Conservation (phyloP, 2,797 vertebrate species). For the Cuniculus paca region DNA sequence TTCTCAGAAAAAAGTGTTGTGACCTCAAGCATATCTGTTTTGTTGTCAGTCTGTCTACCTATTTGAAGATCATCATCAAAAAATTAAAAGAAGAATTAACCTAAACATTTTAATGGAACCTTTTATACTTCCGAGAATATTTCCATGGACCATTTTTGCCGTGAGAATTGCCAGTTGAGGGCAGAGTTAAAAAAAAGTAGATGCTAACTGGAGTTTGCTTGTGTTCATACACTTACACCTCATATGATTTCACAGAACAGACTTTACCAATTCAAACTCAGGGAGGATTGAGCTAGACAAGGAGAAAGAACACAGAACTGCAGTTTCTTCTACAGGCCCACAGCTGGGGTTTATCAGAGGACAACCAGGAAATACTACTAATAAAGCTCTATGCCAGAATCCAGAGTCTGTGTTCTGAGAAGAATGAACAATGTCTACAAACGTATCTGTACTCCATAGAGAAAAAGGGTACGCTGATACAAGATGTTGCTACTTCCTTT, state of each 20-base stretch:
- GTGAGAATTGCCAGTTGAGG: neutral
- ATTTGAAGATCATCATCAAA: conserved; percentile 35
- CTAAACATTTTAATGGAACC: neutral
- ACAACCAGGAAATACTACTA: neutral
- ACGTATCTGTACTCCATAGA: neutral
- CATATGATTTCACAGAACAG: neutral
- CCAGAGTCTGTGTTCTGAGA: neutral
- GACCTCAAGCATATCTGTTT: neutral
- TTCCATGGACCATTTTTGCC: neutral
- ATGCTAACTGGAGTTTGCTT: neutral
- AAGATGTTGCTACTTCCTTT: conserved; percentile 33
- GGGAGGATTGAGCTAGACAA: neutral
- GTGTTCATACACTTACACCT: neutral
- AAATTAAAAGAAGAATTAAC: conserved; percentile 42
- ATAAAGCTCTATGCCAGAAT: neutral
- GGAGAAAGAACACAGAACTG: neutral
- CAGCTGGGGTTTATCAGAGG: conserved; percentile 22
- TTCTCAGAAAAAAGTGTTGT: neutral
- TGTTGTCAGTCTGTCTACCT: neutral
- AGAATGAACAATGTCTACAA: neutral
- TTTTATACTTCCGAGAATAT: conserved; percentile 17
- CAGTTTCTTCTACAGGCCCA: neutral
- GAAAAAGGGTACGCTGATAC: neutral
- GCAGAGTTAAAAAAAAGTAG: conserved; percentile 12
- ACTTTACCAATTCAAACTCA: neutral